Evolutionary conservation across 2,797 vertebrate species (phyloP).

Genomic region (Rallus crepitans): DNA sequence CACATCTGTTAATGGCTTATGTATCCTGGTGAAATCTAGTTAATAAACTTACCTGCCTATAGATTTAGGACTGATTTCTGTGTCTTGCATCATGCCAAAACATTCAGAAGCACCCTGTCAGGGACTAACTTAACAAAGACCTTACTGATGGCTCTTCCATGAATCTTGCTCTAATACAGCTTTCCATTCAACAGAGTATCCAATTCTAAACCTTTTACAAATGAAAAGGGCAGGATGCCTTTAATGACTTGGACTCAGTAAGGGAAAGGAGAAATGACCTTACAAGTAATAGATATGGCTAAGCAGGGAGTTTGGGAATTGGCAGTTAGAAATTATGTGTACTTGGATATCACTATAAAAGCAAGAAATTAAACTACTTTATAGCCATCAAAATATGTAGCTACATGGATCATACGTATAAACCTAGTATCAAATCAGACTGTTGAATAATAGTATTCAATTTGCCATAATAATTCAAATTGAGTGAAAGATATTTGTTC

Average conservation of each 20-base stretch:
- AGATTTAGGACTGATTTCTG: background rate
- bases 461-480: background rate
- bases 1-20: background rate
- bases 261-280: background rate
- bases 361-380: background rate
- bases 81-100: background rate
- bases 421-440: background rate
- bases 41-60: background rate
- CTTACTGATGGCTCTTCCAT: background rate
- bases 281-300: background rate
- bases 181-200: background rate
- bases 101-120: background rate
- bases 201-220: background rate
- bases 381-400: background rate
- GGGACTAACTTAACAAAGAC: background rate
- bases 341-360: background rate
- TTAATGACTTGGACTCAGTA: background rate
- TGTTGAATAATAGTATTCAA: background rate
- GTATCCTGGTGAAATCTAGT: background rate
- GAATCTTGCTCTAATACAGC: background rate
- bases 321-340: background rate
- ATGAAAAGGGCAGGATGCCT: background rate
- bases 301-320: background rate
- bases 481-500: background rate
- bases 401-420: background rate